Conservation (phyloP, 2,888 invertebrate genomes). For the Nomada hirtipes region DNA sequence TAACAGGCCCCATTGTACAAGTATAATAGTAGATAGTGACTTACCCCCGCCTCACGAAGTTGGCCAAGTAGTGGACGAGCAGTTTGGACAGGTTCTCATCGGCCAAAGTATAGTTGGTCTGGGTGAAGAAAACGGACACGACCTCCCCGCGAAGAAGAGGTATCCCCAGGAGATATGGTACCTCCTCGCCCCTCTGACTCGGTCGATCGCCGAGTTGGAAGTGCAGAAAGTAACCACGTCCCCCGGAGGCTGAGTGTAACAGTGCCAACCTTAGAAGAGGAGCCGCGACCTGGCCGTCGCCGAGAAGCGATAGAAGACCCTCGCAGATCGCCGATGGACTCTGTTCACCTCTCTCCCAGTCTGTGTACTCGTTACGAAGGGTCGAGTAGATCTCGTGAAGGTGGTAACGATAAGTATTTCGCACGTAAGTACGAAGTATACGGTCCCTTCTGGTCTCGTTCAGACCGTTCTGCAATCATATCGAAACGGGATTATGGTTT, state of each 20-base stretch:
- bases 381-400: constrained; percentile 98
- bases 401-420: constrained; percentile 97
- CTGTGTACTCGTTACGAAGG: constrained; percentile 97
- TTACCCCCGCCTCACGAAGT: constrained; percentile 95
- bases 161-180: constrained; percentile 93
- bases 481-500: not conserved
- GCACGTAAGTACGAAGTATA: constrained; percentile 95
- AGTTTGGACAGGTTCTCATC: constrained; percentile 92
- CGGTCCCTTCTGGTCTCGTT: constrained; percentile 94
- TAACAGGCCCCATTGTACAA: too few species aligned
- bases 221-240: constrained; percentile 94
- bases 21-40: constrained; percentile 72
- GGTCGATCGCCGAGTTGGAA: constrained; percentile 94
- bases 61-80: constrained; percentile 93
- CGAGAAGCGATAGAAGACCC: constrained; percentile 92
- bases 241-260: constrained; percentile 91
- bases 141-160: constrained; percentile 89
- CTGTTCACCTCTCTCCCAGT: constrained; percentile 96
- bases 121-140: constrained; percentile 86
- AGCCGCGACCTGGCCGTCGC: constrained; percentile 96
- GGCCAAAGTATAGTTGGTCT: constrained; percentile 92
- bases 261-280: constrained; percentile 92
- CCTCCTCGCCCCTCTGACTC: constrained; percentile 94
- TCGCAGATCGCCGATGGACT: constrained; percentile 91
- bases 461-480: constrained; percentile 91